Base-by-base conservation (phyloP, 2,888 invertebrate species). In the Emmelina monodactyla region DNA sequence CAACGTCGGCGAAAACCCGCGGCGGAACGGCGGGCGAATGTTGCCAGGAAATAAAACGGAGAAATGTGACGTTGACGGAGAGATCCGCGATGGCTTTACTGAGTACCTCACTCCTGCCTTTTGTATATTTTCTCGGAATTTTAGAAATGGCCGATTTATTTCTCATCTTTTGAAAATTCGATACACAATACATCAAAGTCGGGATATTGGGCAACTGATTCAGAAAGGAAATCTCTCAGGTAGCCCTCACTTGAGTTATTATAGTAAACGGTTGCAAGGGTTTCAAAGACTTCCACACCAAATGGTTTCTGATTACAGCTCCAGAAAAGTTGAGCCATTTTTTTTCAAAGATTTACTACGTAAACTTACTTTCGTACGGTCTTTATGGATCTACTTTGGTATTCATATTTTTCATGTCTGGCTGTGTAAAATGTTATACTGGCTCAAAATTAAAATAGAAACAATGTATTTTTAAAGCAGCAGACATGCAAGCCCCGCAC, bases 151-250 rank as follows among this genome's bases (percentile, higher is more conserved):
- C 25, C 25, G 25, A 25, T 25, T n/a, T 25, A 25, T 25, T 25
- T 25, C 11, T 19, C n/a, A 25, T 25, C 25, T 25, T 25, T 25
- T n/a, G 25, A 25, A 10, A 7, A 25, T 25, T 25, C 11, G 9
- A 25, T 25, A 25, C n/a, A 25, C 25, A 25, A 25, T 25, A 25
- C 25, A 25, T 25, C 25, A 25, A 25, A 25, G 25, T n/a, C 9
- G n/a, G 4, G n/a, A 10, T 25, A 4, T 25, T 25, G 25, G 25
- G 25, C n/a, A 25, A 25, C 25, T 25, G 25, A 9, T 25, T 10
- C 25, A n/a, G 25, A 25, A 25, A n/a, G n/a, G n/a, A 19, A 10
- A 11, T 25, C 3, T 7, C n/a, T 25, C 11, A 3, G n/a, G 25
- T 25, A 25, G 11, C n/a, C n/a, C n/a, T n/a, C n/a, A n/a, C n/a